Conservation (phyloP, 2,797 vertebrate species). For the Eupleurogrammus muticus region DNA sequence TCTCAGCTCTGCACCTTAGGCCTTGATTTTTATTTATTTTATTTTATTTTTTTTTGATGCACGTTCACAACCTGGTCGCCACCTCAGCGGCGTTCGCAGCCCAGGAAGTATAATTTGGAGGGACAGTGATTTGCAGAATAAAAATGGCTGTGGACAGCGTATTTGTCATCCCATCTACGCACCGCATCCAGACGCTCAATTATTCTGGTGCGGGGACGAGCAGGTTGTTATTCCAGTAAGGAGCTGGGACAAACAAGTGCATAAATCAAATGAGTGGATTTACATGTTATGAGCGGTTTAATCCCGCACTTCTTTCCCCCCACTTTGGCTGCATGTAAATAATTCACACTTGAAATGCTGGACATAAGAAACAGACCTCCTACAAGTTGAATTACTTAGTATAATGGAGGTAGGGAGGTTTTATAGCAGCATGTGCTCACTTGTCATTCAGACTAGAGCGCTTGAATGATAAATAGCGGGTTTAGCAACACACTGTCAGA, state of each 20-base stretch:
- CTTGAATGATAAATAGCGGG: constrained; percentile 8
- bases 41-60: too few relatives aligned
- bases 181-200: constrained; percentile 50
- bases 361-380: background rate
- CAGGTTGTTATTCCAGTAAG: constrained; percentile 47
- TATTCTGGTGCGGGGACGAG: constrained; percentile 40
- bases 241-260: constrained; percentile 49
- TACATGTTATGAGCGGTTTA: constrained; percentile 47
- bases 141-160: constrained; percentile 57
- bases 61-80: constrained; percentile 32
- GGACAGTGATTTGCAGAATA: constrained; percentile 63
- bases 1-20: background rate
- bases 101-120: constrained; percentile 54
- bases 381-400: background rate
- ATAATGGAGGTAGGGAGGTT: background rate
- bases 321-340: constrained; percentile 9
- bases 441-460: background rate
- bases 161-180: constrained; percentile 65
- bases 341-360: constrained; percentile 20
- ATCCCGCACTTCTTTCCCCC: constrained; percentile 16
- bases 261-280: constrained; percentile 57
- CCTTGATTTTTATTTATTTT: too few relatives aligned
- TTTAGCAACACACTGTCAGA: background rate
- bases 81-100: constrained; percentile 10
- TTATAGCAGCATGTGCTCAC: background rate